Percentiles rank a stretch among this genome's conserved stretches.
Conservation (phyloP, 2,113 vertebrate genomes). For the Strix aluco region DNA sequence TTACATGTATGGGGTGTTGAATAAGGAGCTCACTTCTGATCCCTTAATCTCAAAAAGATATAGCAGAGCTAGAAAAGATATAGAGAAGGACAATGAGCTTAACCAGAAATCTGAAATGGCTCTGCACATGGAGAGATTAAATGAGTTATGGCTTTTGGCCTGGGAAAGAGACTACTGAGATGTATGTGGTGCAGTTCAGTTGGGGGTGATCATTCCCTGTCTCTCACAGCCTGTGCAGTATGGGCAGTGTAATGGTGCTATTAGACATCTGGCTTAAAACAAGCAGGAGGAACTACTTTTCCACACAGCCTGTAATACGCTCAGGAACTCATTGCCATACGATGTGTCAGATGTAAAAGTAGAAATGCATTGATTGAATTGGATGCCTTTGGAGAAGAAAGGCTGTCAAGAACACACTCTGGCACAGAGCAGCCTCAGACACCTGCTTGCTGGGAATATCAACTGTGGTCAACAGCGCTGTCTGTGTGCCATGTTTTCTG, state of each 20-base stretch:
- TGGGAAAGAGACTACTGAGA: neutral
- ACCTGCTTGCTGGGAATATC: neutral
- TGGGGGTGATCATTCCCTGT: neutral
- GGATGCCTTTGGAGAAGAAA: neutral
- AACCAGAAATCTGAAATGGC: neutral
- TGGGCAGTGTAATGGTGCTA: neutral
- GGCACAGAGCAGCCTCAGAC: neutral
- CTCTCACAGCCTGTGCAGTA: neutral
- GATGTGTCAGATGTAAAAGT: neutral
- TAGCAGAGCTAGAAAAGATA: neutral
- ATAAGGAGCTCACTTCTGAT: neutral
- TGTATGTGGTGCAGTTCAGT: neutral
- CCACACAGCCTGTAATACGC: neutral
- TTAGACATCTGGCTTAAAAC: slow-evolving; percentile 14
- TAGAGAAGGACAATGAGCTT: neutral
- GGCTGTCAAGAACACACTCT: neutral
- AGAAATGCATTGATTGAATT: neutral
- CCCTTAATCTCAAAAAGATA: neutral
- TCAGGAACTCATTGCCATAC: neutral
- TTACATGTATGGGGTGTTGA: neutral
- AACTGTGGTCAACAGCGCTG: neutral
- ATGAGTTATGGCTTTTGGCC: neutral
- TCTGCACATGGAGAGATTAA: neutral
- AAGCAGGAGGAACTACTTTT: neutral
- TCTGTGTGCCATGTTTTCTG: neutral